phyloP scores from a whole-genome alignment of 2,113 vertebrate genomes.

The Pao palembangensis region DNA sequence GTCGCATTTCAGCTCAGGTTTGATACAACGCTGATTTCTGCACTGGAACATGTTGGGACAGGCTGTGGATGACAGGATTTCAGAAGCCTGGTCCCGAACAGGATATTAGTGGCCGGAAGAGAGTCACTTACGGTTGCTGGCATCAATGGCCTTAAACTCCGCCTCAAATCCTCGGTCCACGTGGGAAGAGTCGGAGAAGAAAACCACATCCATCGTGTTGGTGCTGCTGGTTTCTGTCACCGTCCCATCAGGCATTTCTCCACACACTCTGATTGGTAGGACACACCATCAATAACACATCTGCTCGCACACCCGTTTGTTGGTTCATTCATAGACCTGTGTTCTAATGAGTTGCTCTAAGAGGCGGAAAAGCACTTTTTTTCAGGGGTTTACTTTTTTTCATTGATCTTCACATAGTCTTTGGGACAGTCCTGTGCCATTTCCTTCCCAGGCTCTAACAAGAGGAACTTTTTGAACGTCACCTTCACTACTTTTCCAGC shows the following conservation, averaged over 20 bases:
- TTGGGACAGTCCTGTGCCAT: conserved; percentile 69
- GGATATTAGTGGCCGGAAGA: not conserved
- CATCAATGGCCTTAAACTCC: conserved; percentile 76
- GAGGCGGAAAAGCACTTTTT: not conserved
- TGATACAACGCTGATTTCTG: conserved; percentile 78
- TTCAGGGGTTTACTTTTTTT: conserved; percentile 73
- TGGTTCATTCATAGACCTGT: not conserved
- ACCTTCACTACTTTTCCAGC: conserved; percentile 76
- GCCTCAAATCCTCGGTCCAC: conserved; percentile 86
- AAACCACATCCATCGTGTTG: conserved; percentile 75
- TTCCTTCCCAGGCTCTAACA: conserved; percentile 63
- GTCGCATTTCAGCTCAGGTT: conserved; percentile 75
- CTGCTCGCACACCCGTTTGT: not conserved
- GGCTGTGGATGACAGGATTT: conserved; percentile 64
- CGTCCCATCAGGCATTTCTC: conserved; percentile 55
- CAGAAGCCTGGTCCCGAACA: not conserved
- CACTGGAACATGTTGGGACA: conserved; percentile 85
- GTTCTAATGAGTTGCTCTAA: too few species aligned
- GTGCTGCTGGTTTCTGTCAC: conserved; percentile 69
- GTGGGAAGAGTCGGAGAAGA: conserved; percentile 81
- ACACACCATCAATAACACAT: not conserved
- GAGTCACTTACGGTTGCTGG: conserved; percentile 79
- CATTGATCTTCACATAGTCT: conserved; percentile 84
- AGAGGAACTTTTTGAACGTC: conserved; percentile 80
- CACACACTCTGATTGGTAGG: conserved; percentile 77